These are phyloP conservation scores for Clarias gariepinus DNA, from an alignment of 2,113 vertebrate genomes.

Conservation along the genomic window DNA sequence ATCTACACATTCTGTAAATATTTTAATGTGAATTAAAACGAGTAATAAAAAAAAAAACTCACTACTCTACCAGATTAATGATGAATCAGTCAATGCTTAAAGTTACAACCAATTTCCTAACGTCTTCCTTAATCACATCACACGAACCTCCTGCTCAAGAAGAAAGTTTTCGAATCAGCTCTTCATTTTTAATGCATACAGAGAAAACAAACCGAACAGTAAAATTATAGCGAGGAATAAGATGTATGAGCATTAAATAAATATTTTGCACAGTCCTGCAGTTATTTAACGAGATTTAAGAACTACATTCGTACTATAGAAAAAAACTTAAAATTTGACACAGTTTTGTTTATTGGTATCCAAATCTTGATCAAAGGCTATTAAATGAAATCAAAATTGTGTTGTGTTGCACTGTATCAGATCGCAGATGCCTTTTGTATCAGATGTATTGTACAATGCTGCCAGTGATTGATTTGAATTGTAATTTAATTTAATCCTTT, in stretches of 20 bases:
- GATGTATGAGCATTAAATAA: background rate
- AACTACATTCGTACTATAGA: background rate
- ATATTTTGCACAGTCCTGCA: background rate
- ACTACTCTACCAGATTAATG: background rate
- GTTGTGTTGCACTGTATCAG: background rate
- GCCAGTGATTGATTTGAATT: background rate
- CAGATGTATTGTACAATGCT: background rate
- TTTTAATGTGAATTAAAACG: background rate
- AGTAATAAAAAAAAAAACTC: background rate
- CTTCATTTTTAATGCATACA: background rate
- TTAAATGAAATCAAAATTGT: background rate
- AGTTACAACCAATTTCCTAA: no score
- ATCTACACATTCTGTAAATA: background rate
- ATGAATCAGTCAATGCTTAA: no score
- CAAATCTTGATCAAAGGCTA: background rate
- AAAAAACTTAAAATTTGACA: background rate
- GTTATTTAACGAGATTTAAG: no score
- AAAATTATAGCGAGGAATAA: background rate
- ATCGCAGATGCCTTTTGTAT: background rate
- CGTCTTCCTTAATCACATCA: no score
- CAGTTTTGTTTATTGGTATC: background rate
- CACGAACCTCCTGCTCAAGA: background rate
- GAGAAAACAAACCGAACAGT: background rate
- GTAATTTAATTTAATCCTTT: background rate
- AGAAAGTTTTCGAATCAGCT: background rate